phyloP scores from a whole-genome alignment of 2,113 vertebrate genomes.

The Macroglossus sobrinus region DNA sequence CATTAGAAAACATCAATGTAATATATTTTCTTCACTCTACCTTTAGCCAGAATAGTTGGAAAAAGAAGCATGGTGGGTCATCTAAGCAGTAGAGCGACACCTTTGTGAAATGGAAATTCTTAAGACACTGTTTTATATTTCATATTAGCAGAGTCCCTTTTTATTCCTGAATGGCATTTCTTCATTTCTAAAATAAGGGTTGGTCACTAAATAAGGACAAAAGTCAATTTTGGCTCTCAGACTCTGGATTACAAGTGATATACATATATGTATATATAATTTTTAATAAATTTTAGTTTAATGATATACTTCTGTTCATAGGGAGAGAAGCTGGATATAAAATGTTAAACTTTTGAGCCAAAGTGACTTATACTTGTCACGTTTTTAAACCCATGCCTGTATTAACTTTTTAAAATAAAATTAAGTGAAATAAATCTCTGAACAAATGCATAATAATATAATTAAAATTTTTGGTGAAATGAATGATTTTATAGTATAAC shows the following conservation, averaged over 20 bases:
- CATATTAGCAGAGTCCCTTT: neutral
- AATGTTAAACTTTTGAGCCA: neutral
- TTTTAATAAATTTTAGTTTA: neutral
- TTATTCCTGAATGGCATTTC: neutral
- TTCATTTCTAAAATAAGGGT: neutral
- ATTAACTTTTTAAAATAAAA: neutral
- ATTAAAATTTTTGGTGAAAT: neutral
- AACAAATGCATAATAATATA: neutral
- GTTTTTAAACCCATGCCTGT: neutral
- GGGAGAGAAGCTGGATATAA: neutral
- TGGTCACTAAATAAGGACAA: neutral
- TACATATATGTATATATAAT: neutral
- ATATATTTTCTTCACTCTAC: neutral
- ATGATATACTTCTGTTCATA: neutral
- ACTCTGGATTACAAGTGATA: neutral
- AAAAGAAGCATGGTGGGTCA: neutral
- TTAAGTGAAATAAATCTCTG: neutral
- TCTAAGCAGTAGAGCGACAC: neutral
- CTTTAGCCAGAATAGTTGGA: neutral
- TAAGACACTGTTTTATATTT: neutral
- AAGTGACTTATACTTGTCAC: neutral
- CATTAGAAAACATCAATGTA: neutral
- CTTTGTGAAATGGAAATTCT: neutral
- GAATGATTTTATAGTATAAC: neutral
- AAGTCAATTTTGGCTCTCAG: neutral